Percentiles rank a stretch among this genome's conserved stretches.
phyloP scores from a whole-genome alignment of 2,113 vertebrate species.

The Dromas ardeola region DNA sequence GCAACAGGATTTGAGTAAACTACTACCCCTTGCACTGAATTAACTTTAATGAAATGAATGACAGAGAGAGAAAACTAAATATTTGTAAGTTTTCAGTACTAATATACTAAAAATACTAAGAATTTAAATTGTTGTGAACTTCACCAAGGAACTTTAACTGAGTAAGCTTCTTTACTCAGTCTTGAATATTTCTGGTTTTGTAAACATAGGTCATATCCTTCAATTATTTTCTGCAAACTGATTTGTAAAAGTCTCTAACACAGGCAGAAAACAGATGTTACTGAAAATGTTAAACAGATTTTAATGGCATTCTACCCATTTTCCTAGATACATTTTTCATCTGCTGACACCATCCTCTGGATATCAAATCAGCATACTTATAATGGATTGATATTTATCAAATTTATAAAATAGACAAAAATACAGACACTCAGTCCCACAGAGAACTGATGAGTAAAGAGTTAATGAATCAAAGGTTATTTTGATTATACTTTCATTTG shows the following conservation, averaged over 20 bases:
- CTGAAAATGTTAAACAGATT: slow-evolving; percentile 15
- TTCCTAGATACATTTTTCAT: slow-evolving; percentile 28
- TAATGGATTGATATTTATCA: background rate
- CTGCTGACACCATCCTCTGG: background rate
- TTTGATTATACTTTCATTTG: background rate
- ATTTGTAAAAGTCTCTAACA: slow-evolving; percentile 55
- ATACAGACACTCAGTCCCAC: background rate
- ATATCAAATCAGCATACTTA: background rate
- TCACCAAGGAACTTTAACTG: background rate
- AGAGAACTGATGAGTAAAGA: background rate
- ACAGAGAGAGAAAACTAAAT: background rate
- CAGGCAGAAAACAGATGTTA: slow-evolving; percentile 56
- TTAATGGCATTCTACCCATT: slow-evolving; percentile 37
- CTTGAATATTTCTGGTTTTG: background rate
- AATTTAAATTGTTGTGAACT: slow-evolving; percentile 16
- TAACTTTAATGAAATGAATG: background rate
- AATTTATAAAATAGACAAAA: background rate
- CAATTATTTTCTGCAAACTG: slow-evolving; percentile 47
- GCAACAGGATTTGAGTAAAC: background rate
- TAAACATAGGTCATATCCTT: slow-evolving; percentile 31
- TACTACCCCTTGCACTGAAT: background rate
- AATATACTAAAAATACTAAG: background rate
- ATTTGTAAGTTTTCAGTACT: background rate
- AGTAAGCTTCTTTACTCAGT: background rate
- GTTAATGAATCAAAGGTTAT: background rate